These are phyloP conservation scores for Choreutis nemorana DNA, from an alignment of 2,888 invertebrate genomes.

Conservation along the genomic window DNA sequence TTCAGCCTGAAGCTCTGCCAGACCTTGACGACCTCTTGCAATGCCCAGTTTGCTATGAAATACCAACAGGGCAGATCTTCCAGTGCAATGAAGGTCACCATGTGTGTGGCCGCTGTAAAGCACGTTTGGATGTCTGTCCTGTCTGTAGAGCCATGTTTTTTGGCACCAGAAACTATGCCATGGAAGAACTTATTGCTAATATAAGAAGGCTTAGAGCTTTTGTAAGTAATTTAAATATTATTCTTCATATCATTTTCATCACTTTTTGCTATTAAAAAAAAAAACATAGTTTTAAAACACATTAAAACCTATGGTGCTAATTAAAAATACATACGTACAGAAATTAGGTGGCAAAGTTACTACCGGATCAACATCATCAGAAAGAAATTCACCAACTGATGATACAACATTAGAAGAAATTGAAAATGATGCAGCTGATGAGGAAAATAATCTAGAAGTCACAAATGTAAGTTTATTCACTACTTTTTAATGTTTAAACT, in stretches of 20 bases:
- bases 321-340: slow-evolving; percentile 16
- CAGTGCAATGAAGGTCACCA: slow-evolving; percentile 67
- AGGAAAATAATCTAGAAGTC: slow-evolving; percentile 21
- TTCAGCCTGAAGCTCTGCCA: slow-evolving; percentile 42
- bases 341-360: slow-evolving; percentile 47
- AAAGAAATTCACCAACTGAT: slow-evolving; percentile 25
- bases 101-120: slow-evolving; percentile 58
- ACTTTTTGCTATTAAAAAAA: background rate
- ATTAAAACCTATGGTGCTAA: background rate
- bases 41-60: slow-evolving; percentile 67
- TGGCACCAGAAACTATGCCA: slow-evolving; percentile 61
- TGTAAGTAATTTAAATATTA: slow-evolving; percentile 29
- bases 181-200: slow-evolving; percentile 60
- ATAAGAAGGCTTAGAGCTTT: slow-evolving; percentile 48
- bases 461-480: background rate
- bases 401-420: slow-evolving; percentile 24
- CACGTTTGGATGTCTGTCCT: slow-evolving; percentile 54
- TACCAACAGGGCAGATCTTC: slow-evolving; percentile 50
- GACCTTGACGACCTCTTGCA: slow-evolving; percentile 63
- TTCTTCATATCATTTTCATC: background rate
- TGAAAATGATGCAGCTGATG: slow-evolving; percentile 26
- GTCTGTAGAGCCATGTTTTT: slow-evolving; percentile 59
- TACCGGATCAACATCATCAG: slow-evolving; percentile 27
- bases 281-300: background rate
- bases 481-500: background rate